phyloP scores from a whole-genome alignment of 2,888 invertebrate species.

The Drosophila meridionalis region DNA sequence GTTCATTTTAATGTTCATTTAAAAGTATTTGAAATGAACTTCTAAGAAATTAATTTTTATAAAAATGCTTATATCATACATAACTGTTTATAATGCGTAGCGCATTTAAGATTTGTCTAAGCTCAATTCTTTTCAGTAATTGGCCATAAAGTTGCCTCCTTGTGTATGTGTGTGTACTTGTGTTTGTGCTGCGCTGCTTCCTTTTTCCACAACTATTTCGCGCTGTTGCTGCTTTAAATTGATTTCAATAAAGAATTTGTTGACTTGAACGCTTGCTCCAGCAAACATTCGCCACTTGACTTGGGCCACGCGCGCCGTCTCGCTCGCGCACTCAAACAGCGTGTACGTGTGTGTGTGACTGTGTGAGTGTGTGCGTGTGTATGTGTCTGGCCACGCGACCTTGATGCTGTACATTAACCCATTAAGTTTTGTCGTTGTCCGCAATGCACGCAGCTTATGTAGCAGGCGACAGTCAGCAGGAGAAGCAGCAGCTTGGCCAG shows the following conservation, averaged over 20 bases:
- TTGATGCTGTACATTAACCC: slow-evolving; percentile 78
- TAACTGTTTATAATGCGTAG: slow-evolving; percentile 7
- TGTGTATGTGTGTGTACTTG: slow-evolving; percentile 17
- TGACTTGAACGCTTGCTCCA: slow-evolving; percentile 50
- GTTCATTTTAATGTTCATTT: not conserved
- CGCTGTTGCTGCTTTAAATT: slow-evolving; percentile 59
- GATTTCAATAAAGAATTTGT: slow-evolving; percentile 76
- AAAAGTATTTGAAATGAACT: not conserved
- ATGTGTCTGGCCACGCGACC: slow-evolving; percentile 61
- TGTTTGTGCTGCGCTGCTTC: slow-evolving; percentile 29
- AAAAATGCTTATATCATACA: not conserved
- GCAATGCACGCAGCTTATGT: slow-evolving; percentile 40
- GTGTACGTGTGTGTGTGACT: slow-evolving; percentile 4
- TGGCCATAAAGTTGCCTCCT: slow-evolving; percentile 32
- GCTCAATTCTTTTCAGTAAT: slow-evolving; percentile 22
- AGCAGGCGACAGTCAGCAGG: slow-evolving; percentile 8
- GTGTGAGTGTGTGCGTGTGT: slow-evolving; percentile 7
- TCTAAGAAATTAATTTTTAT: not conserved
- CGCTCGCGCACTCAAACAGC: slow-evolving; percentile 8
- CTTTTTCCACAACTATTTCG: slow-evolving; percentile 39
- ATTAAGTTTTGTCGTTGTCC: slow-evolving; percentile 70
- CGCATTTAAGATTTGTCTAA: slow-evolving; percentile 10
- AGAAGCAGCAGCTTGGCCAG: slow-evolving; percentile 32
- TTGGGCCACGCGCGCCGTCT: slow-evolving; percentile 23
- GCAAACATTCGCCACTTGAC: slow-evolving; percentile 50